A percentile compares a stretch with the other conserved stretches of the same genome.
Evolutionary conservation across 2,888 invertebrate genomes (phyloP).

Genomic region (Zeuzera pyrina): DNA sequence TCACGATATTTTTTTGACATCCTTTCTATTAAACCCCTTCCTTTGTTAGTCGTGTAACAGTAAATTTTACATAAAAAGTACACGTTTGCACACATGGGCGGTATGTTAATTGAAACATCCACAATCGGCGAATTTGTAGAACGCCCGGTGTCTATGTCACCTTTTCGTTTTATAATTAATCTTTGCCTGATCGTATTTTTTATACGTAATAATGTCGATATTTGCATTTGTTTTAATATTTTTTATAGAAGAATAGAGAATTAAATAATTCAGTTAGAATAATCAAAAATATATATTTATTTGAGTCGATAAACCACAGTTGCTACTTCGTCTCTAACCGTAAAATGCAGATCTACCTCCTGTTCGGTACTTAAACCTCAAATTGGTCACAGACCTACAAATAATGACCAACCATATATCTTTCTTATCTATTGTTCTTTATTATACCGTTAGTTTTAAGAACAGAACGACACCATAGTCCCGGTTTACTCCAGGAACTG

Average conservation of each 20-base stretch:
- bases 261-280: too few species aligned
- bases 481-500: constrained; percentile 66
- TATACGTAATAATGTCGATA: too few species aligned
- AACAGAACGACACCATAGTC: constrained; percentile 50
- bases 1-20: constrained; percentile 54
- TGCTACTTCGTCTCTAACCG: too few species aligned
- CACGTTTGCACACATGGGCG: constrained; percentile 49
- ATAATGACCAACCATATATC: constrained; percentile 54
- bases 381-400: constrained; percentile 51
- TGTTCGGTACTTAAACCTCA: constrained; percentile 57
- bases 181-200: too few species aligned
- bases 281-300: too few species aligned
- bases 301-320: too few species aligned
- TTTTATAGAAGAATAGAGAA: too few species aligned
- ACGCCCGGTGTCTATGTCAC: too few species aligned
- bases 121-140: constrained; percentile 36
- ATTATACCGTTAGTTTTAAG: constrained; percentile 49
- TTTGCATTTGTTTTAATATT: too few species aligned
- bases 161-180: too few species aligned
- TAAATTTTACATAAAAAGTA: constrained; percentile 35
- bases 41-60: constrained; percentile 51
- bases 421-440: constrained; percentile 45
- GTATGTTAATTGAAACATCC: constrained; percentile 51
- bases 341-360: too few species aligned
- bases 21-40: constrained; percentile 54